Conservation (phyloP, 2,797 vertebrate genomes). For the Coendou prehensilis region DNA sequence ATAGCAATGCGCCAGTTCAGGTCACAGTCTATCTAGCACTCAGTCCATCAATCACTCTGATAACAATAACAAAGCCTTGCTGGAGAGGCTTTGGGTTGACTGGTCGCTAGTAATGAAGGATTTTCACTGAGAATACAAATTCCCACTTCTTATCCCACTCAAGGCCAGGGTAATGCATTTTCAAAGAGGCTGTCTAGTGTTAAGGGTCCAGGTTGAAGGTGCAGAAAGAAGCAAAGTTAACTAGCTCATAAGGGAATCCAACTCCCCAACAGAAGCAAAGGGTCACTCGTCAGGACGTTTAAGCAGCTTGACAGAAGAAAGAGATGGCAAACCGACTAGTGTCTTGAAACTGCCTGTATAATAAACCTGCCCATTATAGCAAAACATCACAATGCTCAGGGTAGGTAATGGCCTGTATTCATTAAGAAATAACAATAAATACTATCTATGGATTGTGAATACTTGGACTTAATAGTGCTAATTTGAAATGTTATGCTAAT, state of each 20-base stretch:
- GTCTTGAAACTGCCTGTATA: slow-evolving; percentile 15
- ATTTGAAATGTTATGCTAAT: slow-evolving; percentile 26
- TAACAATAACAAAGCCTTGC: slow-evolving; percentile 34
- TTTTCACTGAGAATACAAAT: slow-evolving; percentile 72
- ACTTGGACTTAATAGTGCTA: neutral
- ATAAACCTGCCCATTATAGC: neutral
- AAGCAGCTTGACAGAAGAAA: slow-evolving; percentile 11
- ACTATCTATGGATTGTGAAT: neutral
- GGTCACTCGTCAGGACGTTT: slow-evolving; percentile 14
- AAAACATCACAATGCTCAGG: neutral
- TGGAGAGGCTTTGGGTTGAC: slow-evolving; percentile 30
- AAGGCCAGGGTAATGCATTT: slow-evolving; percentile 63
- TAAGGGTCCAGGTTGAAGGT: slow-evolving; percentile 49
- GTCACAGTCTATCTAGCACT: neutral
- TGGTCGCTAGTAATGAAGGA: slow-evolving; percentile 35
- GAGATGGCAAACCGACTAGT: neutral
- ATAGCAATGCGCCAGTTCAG: neutral
- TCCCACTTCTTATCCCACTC: slow-evolving; percentile 51
- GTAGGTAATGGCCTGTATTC: slow-evolving; percentile 7
- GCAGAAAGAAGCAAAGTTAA: slow-evolving; percentile 59
- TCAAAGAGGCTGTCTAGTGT: slow-evolving; percentile 56
- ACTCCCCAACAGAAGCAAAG: slow-evolving; percentile 27
- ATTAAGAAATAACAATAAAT: slow-evolving; percentile 43
- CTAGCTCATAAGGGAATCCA: slow-evolving; percentile 49
- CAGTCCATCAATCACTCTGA: slow-evolving; percentile 39